Conservation (phyloP, 1,140 invertebrate genomes). For the Cheumatopsyche charites region DNA sequence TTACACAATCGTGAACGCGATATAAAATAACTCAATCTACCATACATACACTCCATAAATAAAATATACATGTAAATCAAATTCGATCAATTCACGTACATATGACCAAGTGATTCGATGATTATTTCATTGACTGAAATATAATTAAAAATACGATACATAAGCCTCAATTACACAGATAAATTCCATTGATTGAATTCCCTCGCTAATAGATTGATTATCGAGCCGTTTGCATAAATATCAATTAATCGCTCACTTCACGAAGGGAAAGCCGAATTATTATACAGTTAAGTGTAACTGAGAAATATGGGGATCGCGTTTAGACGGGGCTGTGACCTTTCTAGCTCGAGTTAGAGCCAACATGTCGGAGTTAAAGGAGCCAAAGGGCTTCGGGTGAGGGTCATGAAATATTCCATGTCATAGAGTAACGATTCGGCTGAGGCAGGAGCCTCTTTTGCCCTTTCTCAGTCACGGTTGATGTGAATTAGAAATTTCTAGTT, state of each 20-base stretch:
- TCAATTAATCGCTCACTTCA: conserved; percentile 7
- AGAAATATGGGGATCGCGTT: conserved; percentile 3
- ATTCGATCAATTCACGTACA: too few species aligned
- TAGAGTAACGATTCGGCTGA: conserved; percentile 29
- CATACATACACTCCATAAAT: too few species aligned
- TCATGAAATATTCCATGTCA: conserved; percentile 33
- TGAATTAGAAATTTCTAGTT: too few species aligned
- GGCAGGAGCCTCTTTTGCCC: conserved; percentile 18
- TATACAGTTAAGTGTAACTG: conserved; percentile 20
- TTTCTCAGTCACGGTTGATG: conserved; percentile 11
- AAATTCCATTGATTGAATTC: too few species aligned
- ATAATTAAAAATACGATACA: too few species aligned
- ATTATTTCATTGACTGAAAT: too few species aligned
- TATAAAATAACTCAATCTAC: too few species aligned
- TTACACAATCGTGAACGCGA: too few species aligned
- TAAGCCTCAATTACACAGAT: too few species aligned
- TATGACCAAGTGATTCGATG: too few species aligned
- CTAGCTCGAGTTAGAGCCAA: not conserved
- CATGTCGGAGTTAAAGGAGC: not conserved
- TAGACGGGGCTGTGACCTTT: conserved; percentile 24
- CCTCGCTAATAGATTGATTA: conserved; percentile 25
- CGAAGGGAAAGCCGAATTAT: conserved; percentile 26
- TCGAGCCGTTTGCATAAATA: conserved; percentile 27
- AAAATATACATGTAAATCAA: too few species aligned
- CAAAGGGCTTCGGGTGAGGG: conserved; percentile 6